A percentile compares a stretch with the other conserved stretches of the same genome.
phyloP scores from a whole-genome alignment of 2,113 vertebrate genomes.

The Pongo abelii region DNA sequence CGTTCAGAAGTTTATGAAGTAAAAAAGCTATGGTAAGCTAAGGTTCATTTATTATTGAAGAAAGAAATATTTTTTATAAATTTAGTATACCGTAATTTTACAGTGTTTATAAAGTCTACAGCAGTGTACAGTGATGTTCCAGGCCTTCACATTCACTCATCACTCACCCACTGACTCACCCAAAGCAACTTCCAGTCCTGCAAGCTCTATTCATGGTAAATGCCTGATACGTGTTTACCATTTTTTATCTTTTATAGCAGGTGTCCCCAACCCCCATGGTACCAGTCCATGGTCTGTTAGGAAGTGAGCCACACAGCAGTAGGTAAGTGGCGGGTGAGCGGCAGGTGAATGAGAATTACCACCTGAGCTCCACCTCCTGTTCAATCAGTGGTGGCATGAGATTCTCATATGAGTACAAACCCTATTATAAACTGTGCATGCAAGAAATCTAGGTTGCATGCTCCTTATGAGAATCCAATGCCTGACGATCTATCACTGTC shows the following conservation, averaged over 20 bases:
- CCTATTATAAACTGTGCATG: too few relatives aligned
- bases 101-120: neutral
- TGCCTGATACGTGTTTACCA: neutral
- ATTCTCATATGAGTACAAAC: too few relatives aligned
- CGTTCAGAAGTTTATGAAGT: neutral
- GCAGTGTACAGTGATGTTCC: neutral
- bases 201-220: neutral
- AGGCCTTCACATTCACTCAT: neutral
- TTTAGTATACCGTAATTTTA: neutral
- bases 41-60: neutral
- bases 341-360: too few relatives aligned
- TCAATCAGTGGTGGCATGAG: too few relatives aligned
- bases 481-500: too few relatives aligned
- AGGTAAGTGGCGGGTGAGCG: too few relatives aligned
- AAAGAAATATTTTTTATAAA: neutral
- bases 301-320: too few relatives aligned
- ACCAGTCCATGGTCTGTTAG: too few relatives aligned
- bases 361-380: too few relatives aligned
- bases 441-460: too few relatives aligned
- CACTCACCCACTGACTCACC: neutral
- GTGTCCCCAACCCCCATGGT: too few relatives aligned
- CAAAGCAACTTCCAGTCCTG: neutral
- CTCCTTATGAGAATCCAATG: too few relatives aligned
- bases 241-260: neutral
- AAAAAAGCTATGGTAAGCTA: neutral